Percentiles rank a stretch among this genome's conserved stretches.
These are phyloP conservation scores for Orthonychiurus folsomi DNA, from an alignment of 2,888 invertebrate genomes.

Conservation along the genomic window DNA sequence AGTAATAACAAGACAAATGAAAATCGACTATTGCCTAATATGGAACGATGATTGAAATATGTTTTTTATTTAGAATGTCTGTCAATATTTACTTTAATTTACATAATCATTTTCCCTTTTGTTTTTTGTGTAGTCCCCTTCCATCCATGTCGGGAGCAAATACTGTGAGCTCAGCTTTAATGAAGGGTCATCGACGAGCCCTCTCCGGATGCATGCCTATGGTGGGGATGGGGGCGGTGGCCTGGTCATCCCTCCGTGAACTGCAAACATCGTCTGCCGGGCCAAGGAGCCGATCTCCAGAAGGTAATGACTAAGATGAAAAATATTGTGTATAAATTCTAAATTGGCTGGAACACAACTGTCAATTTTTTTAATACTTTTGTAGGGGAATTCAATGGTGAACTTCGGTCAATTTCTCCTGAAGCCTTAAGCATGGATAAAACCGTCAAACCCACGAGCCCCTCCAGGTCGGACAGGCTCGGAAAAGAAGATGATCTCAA, in stretches of 20 bases:
- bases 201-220: slow-evolving; percentile 39
- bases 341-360: too few species aligned
- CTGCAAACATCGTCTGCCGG: slow-evolving; percentile 23
- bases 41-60: too few species aligned
- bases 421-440: background rate
- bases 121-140: slow-evolving; percentile 19
- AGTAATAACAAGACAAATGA: too few species aligned
- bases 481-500: background rate
- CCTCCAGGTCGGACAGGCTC: background rate
- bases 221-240: slow-evolving; percentile 39
- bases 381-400: background rate
- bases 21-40: too few species aligned
- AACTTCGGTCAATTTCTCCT: background rate
- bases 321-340: too few species aligned
- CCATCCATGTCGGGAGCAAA: slow-evolving; percentile 10
- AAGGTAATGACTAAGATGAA: too few species aligned
- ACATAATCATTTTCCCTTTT: background rate
- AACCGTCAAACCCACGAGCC: background rate
- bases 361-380: too few species aligned
- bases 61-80: too few species aligned
- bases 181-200: slow-evolving; percentile 33
- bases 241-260: slow-evolving; percentile 39
- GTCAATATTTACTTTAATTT: slow-evolving; percentile 1
- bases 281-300: slow-evolving; percentile 34
- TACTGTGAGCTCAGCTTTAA: slow-evolving; percentile 23